Base-by-base conservation (phyloP, 2,888 invertebrate genomes). In the Branchinecta sandiegonensis region DNA sequence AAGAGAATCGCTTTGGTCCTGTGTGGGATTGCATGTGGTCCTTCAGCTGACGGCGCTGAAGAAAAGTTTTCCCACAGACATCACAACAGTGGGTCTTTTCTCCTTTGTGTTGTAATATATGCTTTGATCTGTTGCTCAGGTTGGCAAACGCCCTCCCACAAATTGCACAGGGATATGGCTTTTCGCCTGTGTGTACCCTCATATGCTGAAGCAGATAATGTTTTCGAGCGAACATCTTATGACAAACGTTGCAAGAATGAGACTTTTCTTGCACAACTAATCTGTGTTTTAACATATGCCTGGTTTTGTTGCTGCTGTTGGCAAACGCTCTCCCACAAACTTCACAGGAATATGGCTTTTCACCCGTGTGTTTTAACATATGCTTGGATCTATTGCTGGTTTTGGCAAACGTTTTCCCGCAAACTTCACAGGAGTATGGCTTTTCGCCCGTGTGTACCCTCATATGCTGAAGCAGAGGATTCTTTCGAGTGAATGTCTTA, bases 121-220 rank as follows among this genome's bases (percentile, higher is more conserved):
- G 74, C 56, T 71, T 68, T 11, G 72, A 70, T 64, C 73, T 65
- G 13, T 72, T 71, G 48, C 72, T 69, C 47, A 73, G 73, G 3
- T 73, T 70, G n/a, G 70, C 67, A 70, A 73, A 74, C 9, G 65
- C 50, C 68, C 73, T 74, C 1, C 71, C 71, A 71, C 74, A 74
- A 6, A 70, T 66, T 17, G 68, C 68, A 65, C 74, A 74, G 12
- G 68, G 47, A 69, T 72, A 72, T 37, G 74, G 74, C 65, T 70
- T 71, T 67, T 73, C 72, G 10, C 72, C 73, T 6, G 73, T 72
- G 69, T 74, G 74, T 6, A 56, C 17, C 17, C 56, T 56, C 56
- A 56, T 56, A 14, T 56, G 56, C 17, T 14, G n/a, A 56, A 14
- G n/a, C 56, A 56, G 14, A 56, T 8, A 14, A 14, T n/a, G 1